Evolutionary conservation across 2,797 vertebrate genomes (phyloP).

Genomic region (Chelidonichthys spinosus): DNA sequence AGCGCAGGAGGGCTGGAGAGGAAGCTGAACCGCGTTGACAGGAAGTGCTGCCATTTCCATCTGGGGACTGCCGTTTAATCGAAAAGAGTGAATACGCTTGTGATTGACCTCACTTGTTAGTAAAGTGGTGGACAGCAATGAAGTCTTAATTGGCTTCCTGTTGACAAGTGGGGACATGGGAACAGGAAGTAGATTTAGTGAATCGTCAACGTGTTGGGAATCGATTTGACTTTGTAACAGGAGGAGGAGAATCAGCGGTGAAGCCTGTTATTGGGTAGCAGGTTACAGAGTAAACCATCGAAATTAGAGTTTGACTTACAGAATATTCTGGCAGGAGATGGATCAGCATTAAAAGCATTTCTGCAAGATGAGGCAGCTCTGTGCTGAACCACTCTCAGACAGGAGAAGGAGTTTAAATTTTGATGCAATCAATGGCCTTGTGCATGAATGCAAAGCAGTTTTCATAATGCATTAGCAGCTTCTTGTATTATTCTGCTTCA

Average conservation of each 20-base stretch:
- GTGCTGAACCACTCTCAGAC: slow-evolving; percentile 7
- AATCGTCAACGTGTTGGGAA: slow-evolving; percentile 36
- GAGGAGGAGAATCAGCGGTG: slow-evolving; percentile 17
- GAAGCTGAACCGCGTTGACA: slow-evolving; percentile 59
- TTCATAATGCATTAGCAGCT: slow-evolving; percentile 64
- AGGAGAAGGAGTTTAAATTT: slow-evolving; percentile 31
- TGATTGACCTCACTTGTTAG: slow-evolving; percentile 37
- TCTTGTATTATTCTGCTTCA: slow-evolving; percentile 63
- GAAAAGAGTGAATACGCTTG: slow-evolving; percentile 16
- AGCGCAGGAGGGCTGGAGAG: slow-evolving; percentile 37
- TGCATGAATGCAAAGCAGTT: slow-evolving; percentile 55
- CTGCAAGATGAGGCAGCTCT: slow-evolving; percentile 14
- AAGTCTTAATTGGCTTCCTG: slow-evolving; percentile 48
- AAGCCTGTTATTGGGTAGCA: not conserved
- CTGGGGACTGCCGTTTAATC: slow-evolving; percentile 20
- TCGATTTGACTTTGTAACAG: slow-evolving; percentile 43
- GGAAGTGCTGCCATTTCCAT: slow-evolving; percentile 56
- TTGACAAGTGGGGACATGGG: slow-evolving; percentile 36
- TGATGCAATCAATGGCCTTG: slow-evolving; percentile 58
- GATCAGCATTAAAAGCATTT: slow-evolving; percentile 32
- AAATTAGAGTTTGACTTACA: slow-evolving; percentile 20
- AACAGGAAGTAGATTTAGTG: slow-evolving; percentile 42
- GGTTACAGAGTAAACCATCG: slow-evolving; percentile 27
- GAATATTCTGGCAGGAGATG: slow-evolving; percentile 6
- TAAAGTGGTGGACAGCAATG: slow-evolving; percentile 30